Evolutionary conservation across 2,113 vertebrate species (phyloP).

Genomic region (Carassius carassius): DNA sequence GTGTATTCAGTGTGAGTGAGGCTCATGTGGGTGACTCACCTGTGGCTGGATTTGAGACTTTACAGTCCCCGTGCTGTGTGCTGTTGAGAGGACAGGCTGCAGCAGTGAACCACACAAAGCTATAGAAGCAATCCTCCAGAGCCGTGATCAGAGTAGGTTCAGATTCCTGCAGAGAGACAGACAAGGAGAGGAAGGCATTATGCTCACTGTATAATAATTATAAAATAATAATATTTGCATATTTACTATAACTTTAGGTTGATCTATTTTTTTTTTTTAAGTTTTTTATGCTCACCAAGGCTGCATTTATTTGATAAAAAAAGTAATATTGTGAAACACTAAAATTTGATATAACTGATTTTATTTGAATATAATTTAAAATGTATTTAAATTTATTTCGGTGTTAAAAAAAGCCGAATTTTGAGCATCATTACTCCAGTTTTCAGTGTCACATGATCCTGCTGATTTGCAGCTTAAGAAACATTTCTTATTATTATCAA

Average conservation of each 20-base stretch:
- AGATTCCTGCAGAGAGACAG: conserved; percentile 75
- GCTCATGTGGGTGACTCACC: conserved; percentile 69
- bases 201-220: background rate
- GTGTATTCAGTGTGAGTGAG: background rate
- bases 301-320: no score
- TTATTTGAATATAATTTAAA: no score
- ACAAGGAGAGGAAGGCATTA: background rate
- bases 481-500: background rate
- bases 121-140: conserved; percentile 87
- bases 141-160: conserved; percentile 82
- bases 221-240: no score
- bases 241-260: no score
- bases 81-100: conserved; percentile 86
- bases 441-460: background rate
- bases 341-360: background rate
- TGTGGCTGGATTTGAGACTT: conserved; percentile 86
- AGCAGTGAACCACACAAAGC: conserved; percentile 85
- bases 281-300: no score
- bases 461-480: background rate
- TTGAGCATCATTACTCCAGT: background rate
- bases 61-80: conserved; percentile 81
- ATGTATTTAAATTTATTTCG: no score
- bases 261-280: no score
- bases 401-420: background rate
- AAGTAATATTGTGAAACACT: no score